phyloP scores from a whole-genome alignment of 2,888 invertebrate species.

The Isoperla grammatica region DNA sequence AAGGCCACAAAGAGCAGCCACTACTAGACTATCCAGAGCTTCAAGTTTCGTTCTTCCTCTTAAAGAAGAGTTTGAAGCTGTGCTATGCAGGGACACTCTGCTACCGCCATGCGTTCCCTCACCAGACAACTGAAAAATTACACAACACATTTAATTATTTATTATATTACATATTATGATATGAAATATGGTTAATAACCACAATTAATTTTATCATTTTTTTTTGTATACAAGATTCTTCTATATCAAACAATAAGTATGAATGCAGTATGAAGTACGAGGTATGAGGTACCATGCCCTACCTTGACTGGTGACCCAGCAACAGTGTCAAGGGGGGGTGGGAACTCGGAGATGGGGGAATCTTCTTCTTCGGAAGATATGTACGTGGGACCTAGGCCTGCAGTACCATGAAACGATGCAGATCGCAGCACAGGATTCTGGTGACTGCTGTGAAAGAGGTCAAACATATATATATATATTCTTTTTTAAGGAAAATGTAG shows the following conservation, averaged over 20 bases:
- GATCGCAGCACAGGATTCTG: constrained; percentile 43
- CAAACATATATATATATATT: constrained; percentile 22
- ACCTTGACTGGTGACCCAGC: constrained; percentile 27
- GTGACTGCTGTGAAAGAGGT: constrained; percentile 29
- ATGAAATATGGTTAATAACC: no score
- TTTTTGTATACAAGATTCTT: no score
- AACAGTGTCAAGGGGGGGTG: constrained; percentile 17
- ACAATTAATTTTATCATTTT: no score
- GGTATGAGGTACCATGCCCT: no score
- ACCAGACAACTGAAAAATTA: constrained; percentile 6
- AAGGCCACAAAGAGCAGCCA: constrained; percentile 48
- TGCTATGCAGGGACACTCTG: constrained; percentile 31
- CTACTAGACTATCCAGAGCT: constrained; percentile 47
- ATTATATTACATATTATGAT: no score
- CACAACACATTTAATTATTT: no score
- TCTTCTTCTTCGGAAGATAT: constrained; percentile 30
- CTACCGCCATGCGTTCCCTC: constrained; percentile 29
- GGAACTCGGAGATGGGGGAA: constrained; percentile 23
- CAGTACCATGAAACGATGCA: constrained; percentile 47
- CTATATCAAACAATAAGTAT: background rate
- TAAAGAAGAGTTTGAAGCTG: constrained; percentile 32
- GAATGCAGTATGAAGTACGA: no score
- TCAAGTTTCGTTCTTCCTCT: constrained; percentile 36
- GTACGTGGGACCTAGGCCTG: constrained; percentile 26
- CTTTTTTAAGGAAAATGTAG: background rate